phyloP scores from a whole-genome alignment of 1,140 invertebrate species.

The Hyles euphorbiae region DNA sequence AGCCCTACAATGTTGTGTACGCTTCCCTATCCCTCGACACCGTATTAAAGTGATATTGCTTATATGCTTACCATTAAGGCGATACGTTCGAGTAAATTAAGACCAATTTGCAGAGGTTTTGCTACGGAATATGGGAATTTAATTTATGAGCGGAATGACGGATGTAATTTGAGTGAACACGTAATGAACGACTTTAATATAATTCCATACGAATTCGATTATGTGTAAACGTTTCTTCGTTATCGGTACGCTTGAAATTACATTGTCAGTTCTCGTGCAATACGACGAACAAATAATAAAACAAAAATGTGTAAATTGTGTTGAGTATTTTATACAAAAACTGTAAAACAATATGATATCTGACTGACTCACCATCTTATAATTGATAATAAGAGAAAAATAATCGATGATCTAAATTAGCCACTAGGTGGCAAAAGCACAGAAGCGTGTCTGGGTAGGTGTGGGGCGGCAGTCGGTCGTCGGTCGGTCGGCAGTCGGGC shows the following conservation, averaged over 20 bases:
- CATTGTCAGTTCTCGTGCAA: background rate
- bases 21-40: conserved; percentile 18
- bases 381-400: too few species aligned
- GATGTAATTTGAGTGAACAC: conserved; percentile 62
- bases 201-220: conserved; percentile 41
- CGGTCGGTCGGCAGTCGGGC: too few species aligned
- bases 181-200: conserved; percentile 65
- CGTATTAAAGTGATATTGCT: conserved; percentile 55
- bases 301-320: background rate
- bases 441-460: too few species aligned
- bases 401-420: too few species aligned
- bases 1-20: conserved; percentile 23
- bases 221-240: conserved; percentile 11
- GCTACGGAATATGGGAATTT: conserved; percentile 62
- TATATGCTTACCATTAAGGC: conserved; percentile 66
- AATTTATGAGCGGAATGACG: conserved; percentile 62
- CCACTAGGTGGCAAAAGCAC: too few species aligned
- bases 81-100: conserved; percentile 69
- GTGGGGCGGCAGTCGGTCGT: too few species aligned
- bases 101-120: conserved; percentile 68
- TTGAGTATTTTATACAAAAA: background rate
- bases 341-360: too few species aligned
- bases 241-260: background rate
- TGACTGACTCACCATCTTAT: too few species aligned
- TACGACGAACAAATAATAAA: background rate